Evolutionary conservation across 2,888 invertebrate species (phyloP), one percentile per base, ranked within the genome.

Genomic region (Teleiodes luculella): DNA sequence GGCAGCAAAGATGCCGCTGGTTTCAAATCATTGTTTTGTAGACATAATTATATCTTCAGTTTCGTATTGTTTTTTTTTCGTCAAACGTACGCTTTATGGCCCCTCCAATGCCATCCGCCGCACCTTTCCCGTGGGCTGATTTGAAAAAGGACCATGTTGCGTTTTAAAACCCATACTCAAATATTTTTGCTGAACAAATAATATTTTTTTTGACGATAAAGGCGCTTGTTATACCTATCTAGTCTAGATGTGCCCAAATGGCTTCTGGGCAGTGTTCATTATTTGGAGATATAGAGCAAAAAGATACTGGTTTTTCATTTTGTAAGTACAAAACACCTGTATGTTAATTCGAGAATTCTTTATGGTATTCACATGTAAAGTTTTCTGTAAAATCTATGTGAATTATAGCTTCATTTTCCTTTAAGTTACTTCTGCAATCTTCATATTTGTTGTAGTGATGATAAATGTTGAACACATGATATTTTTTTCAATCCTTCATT

Each of bases 321-420:
- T 58, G 57, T 6, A 57, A 1, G 33, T 62, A 62, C 4, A 60
- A 7, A 30, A 62, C 57, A 31, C 58, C 58, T 18, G 60, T 60
- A 47, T 62, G 62, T 20, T 59, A 16, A 3, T 54, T 59, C 8
- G 59, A 77, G 4, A 78, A 74, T 65, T 80, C 78, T 52, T 65
- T 49, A 41, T 55, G 57, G 61, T 74, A 74, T 57, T 74, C 53
- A 5, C 43, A 48, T 35, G 52, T 56, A 62, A 67, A 79, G 53
- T 80, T 81, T 64, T 80, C 77, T 2, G 67, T 63, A 60, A 83
- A 80, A 56, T 80, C 67, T 61, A 66, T 63, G 52, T 65, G 63
- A 16, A 67, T 55, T 3, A 59, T 20, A 39, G 49, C 60, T 33
- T 63, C 58, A 16, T 56, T 51, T 47, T 63, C 63, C 24, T 58